Conservation (phyloP, 2,888 invertebrate genomes). For the Mongoloraphidia duomilia region DNA sequence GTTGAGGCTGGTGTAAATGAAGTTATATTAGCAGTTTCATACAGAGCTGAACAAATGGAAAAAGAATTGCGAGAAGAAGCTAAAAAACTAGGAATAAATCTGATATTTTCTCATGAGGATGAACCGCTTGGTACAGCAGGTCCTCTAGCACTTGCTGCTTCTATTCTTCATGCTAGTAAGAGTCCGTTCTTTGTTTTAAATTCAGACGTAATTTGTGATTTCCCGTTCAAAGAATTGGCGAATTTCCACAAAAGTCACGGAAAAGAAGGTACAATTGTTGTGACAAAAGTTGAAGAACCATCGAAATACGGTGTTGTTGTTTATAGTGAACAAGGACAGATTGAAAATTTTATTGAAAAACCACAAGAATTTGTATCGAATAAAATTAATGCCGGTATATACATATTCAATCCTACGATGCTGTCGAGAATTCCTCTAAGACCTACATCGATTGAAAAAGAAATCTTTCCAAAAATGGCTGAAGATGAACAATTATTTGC, state of each 20-base stretch:
- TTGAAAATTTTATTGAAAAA: slow-evolving; percentile 93
- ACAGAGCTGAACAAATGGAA: slow-evolving; percentile 95
- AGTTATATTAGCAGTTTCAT: slow-evolving; percentile 95
- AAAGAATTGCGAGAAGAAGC: slow-evolving; percentile 77
- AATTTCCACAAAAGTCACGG: slow-evolving; percentile 87
- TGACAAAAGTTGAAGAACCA: slow-evolving; percentile 97
- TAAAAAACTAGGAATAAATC: slow-evolving; percentile 72
- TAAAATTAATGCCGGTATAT: slow-evolving; percentile 98
- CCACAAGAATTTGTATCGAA: slow-evolving; percentile 99
- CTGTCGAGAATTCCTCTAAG: slow-evolving; percentile 78
- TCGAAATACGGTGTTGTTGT: slow-evolving; percentile 99
- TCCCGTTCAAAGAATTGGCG: slow-evolving; percentile 90
- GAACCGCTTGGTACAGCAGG: slow-evolving; percentile 98
- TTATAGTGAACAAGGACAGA: slow-evolving; percentile 72
- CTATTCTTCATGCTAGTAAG: slow-evolving; percentile 52
- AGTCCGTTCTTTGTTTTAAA: slow-evolving; percentile 98
- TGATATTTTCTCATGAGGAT: slow-evolving; percentile 88
- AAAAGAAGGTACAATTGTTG: slow-evolving; percentile 94
- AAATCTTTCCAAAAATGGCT: slow-evolving; percentile 95
- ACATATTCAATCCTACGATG: slow-evolving; percentile 87
- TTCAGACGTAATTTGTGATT: slow-evolving; percentile 98
- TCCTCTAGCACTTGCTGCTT: slow-evolving; percentile 78
- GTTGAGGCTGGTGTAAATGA: slow-evolving; percentile 73
- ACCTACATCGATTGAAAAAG: slow-evolving; percentile 97
- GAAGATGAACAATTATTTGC: slow-evolving; percentile 74